Percentiles rank a stretch among this genome's conserved stretches.
Evolutionary conservation across 2,797 vertebrate species (phyloP).

Genomic region (Gymnopithys bicolor): DNA sequence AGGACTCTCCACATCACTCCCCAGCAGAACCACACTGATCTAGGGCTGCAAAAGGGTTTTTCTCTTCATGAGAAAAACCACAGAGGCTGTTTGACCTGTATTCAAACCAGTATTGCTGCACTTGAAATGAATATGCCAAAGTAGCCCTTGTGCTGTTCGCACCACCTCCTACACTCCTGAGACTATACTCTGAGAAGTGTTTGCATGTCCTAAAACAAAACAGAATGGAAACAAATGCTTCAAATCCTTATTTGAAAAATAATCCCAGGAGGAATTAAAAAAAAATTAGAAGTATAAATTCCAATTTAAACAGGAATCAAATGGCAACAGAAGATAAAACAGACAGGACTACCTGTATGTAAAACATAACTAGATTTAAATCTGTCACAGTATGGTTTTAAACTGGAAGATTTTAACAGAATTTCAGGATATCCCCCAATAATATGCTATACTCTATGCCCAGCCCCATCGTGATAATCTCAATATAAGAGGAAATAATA

Average conservation of each 20-base stretch:
- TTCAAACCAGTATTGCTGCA: neutral
- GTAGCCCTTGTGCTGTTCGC: neutral
- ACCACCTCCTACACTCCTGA: too few species aligned
- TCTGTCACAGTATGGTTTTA: neutral
- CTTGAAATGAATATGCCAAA: neutral
- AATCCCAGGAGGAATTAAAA: neutral
- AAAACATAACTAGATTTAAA: neutral
- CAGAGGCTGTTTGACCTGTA: neutral
- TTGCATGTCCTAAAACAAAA: neutral
- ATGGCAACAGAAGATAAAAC: neutral
- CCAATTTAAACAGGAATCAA: neutral
- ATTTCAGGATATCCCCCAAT: neutral
- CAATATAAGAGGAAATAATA: neutral
- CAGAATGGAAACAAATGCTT: neutral
- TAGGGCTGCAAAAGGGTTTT: neutral
- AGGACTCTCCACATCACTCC: neutral
- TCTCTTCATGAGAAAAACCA: neutral
- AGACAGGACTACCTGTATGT: neutral
- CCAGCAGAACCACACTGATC: neutral
- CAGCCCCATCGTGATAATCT: neutral
- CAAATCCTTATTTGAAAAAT: neutral
- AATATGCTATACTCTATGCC: neutral
- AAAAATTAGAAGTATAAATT: neutral
- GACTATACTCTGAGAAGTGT: neutral
- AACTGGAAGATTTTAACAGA: neutral